Evolutionary conservation across 2,797 vertebrate genomes (phyloP), one percentile per base, ranked within the genome.

Genomic region (Bucorvus abyssinicus): DNA sequence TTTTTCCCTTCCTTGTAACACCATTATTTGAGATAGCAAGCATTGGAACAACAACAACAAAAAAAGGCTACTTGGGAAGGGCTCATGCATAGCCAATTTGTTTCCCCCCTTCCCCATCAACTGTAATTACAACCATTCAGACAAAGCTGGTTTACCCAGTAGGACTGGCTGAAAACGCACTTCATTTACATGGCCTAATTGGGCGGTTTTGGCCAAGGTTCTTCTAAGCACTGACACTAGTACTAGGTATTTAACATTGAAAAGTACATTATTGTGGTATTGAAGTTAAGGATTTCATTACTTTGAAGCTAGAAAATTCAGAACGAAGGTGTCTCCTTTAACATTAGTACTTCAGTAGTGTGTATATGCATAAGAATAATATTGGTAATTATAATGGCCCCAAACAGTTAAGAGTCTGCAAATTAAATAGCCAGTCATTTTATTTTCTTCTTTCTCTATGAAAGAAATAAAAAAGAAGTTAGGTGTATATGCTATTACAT

Each of bases 121-220:
- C 83, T 93, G 81, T 95, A 97, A 96, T 97, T 97, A 96, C 90
- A 90, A 79, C 90, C 70, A 89, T 94, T 95, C 93, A 95, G 85
- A 96, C 91, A 94, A 96, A 96, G 94, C 96, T 96, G 96, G 95
- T 96, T 96, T 97, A 94, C 96, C 96, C 93, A 93, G 95, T 97
- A 96, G 86, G 88, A 79, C 95, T 95, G 95, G 95, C 75, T 94
- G 93, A 96, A 95, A 97, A 93, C 0, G 4, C 75, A 52, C 84
- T 93, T 97, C 89, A 96, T 97, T 97, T 97, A 95, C 96, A 96
- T 96, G 91, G 82, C 91, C 91, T 96, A 96, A 97, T 94, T 96
- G 95, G 95, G 88, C 91, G 90, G 95, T 95, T 97, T 96, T 95
- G 90, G 94, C 85, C 86, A 91, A 94, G 91, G 94, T 90, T 95